Evolutionary conservation across 2,888 invertebrate species (phyloP).

Genomic region (Elysia crispata): DNA sequence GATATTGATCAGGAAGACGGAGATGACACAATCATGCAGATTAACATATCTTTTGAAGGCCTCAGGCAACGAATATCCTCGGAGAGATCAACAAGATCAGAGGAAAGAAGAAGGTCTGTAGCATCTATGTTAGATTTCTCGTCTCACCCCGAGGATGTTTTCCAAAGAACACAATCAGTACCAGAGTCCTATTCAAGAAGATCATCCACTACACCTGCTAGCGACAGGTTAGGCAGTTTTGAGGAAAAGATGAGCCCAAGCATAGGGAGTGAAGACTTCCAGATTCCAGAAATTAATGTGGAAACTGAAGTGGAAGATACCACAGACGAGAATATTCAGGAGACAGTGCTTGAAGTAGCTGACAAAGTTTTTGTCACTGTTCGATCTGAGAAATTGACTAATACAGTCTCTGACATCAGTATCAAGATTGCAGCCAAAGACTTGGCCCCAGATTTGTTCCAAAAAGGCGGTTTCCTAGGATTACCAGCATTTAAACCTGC

Average conservation of each 20-base stretch:
- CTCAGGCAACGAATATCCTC: slow-evolving; percentile 31
- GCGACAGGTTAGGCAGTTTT: no score
- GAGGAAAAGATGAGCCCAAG: not conserved
- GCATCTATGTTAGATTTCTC: no score
- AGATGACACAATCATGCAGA: slow-evolving; percentile 41
- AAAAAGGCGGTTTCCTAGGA: slow-evolving; percentile 33
- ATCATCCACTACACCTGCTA: not conserved
- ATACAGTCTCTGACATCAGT: slow-evolving; percentile 41
- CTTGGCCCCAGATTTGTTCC: not conserved
- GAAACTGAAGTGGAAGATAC: slow-evolving; percentile 43
- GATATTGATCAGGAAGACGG: slow-evolving; percentile 12
- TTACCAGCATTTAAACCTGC: slow-evolving; percentile 14
- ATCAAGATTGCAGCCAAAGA: slow-evolving; percentile 45
- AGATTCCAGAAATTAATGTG: slow-evolving; percentile 35
- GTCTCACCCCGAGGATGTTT: no score
- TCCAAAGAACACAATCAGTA: slow-evolving; percentile 1
- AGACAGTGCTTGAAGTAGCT: slow-evolving; percentile 47
- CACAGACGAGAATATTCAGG: slow-evolving; percentile 34
- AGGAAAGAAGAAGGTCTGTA: slow-evolving; percentile 40
- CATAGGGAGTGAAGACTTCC: not conserved
- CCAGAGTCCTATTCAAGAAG: not conserved
- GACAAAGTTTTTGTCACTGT: slow-evolving; percentile 40
- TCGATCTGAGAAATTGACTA: slow-evolving; percentile 35
- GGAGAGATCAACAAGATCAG: slow-evolving; percentile 6
- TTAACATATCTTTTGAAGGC: slow-evolving; percentile 48